Evolutionary conservation across 2,113 vertebrate genomes (phyloP).

Genomic region (Mystacornis crossleyi): DNA sequence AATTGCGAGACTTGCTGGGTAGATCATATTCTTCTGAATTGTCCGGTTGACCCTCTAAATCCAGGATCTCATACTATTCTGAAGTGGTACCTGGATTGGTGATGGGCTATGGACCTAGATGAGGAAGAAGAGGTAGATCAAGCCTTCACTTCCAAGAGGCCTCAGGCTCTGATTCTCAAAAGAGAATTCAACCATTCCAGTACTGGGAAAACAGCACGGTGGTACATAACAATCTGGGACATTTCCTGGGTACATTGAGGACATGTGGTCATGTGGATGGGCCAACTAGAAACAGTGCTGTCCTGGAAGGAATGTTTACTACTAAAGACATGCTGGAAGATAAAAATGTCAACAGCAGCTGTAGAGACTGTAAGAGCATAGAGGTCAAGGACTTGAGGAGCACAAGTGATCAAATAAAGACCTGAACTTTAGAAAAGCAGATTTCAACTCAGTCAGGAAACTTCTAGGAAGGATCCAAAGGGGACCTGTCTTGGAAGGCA

Average conservation of each 20-base stretch:
- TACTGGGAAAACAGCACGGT: neutral
- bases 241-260: rapidly evolving
- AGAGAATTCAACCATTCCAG: neutral
- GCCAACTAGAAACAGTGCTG: neutral
- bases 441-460: neutral
- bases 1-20: no score
- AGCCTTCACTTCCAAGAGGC: neutral
- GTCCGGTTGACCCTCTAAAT: no score
- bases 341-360: neutral
- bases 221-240: neutral
- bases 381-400: neutral
- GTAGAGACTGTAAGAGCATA: neutral
- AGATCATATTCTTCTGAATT: no score
- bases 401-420: neutral
- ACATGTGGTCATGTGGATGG: neutral
- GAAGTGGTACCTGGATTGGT: no score
- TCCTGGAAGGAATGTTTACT: neutral
- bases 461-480: neutral
- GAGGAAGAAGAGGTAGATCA: neutral
- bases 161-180: neutral
- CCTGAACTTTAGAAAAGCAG: neutral
- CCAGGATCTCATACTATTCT: no score
- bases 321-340: neutral
- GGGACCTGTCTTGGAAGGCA: neutral
- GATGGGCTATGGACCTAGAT: neutral